A percentile compares a stretch with the other conserved stretches of the same genome.
Conservation (phyloP, 2,888 invertebrate genomes). For the Opisthograptis luteolata region DNA sequence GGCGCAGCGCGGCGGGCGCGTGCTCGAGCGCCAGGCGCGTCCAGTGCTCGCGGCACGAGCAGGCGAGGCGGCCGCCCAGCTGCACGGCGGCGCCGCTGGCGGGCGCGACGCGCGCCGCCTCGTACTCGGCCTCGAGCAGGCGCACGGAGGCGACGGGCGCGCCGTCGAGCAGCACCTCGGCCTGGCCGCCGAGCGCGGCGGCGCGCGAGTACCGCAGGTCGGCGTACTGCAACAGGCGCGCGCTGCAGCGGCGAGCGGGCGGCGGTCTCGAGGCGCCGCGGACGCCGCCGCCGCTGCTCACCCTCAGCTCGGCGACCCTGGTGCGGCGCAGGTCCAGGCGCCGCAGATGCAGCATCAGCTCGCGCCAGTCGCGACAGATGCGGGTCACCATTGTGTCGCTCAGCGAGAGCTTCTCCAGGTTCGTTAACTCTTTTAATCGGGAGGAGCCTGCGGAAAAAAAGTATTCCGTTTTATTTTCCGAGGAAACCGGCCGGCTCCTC, state of each 20-base stretch:
- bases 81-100: neutral
- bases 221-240: neutral
- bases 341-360: neutral
- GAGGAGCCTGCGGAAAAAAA: neutral
- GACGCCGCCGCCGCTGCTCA: neutral
- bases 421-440: neutral
- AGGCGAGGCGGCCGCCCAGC: conserved; percentile 53
- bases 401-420: conserved; percentile 5
- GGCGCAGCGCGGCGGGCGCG: neutral
- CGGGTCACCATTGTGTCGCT: conserved; percentile 5
- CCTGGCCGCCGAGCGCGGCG: neutral
- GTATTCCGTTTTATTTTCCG: neutral
- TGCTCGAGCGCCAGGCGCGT: conserved; percentile 59
- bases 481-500: too few relatives aligned
- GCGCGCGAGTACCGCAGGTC: neutral
- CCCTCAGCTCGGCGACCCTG: conserved; percentile 83
- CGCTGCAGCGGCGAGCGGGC: neutral
- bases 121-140: neutral
- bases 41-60: conserved; percentile 79
- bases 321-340: conserved; percentile 1
- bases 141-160: neutral
- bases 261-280: neutral
- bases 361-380: conserved; percentile 26
- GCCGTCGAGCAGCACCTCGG: neutral
- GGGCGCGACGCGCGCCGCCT: neutral